Evolutionary conservation across 2,113 vertebrate species (phyloP).

Genomic region (Miniopterus natalensis): DNA sequence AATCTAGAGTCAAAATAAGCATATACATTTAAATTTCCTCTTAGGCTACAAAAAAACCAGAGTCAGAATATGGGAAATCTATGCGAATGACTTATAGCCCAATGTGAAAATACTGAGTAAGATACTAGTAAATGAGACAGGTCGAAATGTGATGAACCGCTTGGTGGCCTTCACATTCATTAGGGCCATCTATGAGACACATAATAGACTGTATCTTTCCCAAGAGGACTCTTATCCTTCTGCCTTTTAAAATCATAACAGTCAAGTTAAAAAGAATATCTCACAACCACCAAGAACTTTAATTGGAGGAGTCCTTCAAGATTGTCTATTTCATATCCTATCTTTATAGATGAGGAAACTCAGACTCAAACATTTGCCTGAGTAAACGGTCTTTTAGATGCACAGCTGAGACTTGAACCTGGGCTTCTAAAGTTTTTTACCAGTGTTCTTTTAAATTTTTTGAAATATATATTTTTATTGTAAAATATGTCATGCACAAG

Average conservation of each 20-base stretch:
- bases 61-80: conserved; percentile 21
- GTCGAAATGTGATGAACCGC: neutral
- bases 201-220: neutral
- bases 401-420: neutral
- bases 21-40: conserved; percentile 17
- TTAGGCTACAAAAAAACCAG: neutral
- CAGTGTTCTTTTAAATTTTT: neutral
- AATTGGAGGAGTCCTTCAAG: neutral
- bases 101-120: neutral
- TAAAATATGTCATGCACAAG: neutral
- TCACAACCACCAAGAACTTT: neutral
- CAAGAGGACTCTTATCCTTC: neutral
- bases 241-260: neutral
- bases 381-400: neutral
- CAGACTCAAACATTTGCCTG: neutral
- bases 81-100: neutral
- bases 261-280: neutral
- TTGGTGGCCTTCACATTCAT: neutral
- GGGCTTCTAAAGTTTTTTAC: neutral
- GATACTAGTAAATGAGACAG: neutral
- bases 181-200: neutral
- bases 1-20: neutral
- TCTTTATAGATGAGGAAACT: neutral
- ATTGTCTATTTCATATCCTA: neutral
- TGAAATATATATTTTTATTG: neutral